Conservation (phyloP, 2,888 invertebrate species). For the Tetanocera ferruginea region DNA sequence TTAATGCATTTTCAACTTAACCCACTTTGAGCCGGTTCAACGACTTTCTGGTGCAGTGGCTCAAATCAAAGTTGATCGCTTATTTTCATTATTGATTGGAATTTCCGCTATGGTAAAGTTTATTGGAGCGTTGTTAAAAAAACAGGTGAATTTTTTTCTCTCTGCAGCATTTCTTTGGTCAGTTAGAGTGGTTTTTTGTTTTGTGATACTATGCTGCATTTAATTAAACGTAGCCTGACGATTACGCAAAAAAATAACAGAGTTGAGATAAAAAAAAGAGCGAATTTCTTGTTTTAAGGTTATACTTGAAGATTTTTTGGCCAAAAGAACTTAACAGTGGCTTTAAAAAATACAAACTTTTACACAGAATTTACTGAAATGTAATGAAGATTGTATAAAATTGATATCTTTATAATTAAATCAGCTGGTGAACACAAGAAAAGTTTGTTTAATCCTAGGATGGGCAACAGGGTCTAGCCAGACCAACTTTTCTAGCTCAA, state of each 20-base stretch:
- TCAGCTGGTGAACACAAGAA: no score
- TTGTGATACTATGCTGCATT: background rate
- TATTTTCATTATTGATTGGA: background rate
- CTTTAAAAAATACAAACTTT: background rate
- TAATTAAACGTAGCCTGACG: background rate
- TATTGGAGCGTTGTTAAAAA: background rate
- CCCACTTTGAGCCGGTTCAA: conserved; percentile 35
- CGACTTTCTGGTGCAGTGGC: conserved; percentile 13
- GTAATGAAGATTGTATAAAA: no score
- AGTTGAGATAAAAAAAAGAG: no score
- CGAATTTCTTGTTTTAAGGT: background rate
- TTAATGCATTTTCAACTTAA: conserved; percentile 25
- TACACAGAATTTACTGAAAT: no score
- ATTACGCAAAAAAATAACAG: no score
- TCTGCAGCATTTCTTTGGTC: background rate
- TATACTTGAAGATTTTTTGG: background rate
- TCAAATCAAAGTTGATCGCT: conserved; percentile 31
- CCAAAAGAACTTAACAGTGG: background rate
- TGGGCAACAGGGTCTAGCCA: no score
- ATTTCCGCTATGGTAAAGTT: background rate
- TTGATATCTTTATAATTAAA: no score
- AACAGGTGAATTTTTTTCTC: background rate
- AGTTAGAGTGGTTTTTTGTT: background rate
- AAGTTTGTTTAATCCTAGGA: no score
- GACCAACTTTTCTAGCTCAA: no score